Base-by-base conservation (phyloP, 2,113 vertebrate genomes). In the Phrynosoma blainvillii region DNA sequence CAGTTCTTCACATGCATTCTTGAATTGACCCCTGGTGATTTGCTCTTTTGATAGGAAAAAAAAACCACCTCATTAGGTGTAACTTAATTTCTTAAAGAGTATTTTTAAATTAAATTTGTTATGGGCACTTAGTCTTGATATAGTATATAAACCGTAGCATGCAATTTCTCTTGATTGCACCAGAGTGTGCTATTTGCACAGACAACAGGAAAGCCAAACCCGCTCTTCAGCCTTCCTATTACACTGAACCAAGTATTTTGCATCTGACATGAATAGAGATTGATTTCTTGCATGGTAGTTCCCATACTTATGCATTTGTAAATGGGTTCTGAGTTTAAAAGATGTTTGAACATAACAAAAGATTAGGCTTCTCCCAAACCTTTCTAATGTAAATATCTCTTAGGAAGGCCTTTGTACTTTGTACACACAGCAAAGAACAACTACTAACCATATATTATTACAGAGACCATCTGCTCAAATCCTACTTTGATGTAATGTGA, bases 141-240 rank as follows among this genome's bases (percentile, higher is more conserved):
- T 8, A 83, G 16, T 27, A 62, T 11, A 30, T 36, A 32, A 77
- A 66, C 13, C 25, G 36, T 18, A 80, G 21, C 0, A 3, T 93
- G 87, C 42, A 25, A 32, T 93, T 93, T 84, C 85, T 75, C 59
- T 84, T 13, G 73, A 9, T 52, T 92, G 91, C 95, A 83, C 90
- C 88, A 94, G 95, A 93, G 95, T 4, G 94, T 90, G 87, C 91
- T 80, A 81, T 52, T 91, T 90, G 62, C 93, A 68, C 80, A 93
- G 89, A n/a, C 82, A 94, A 85, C 62, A 13, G 81, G 42, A 81
- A 79, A n/a, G 2, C 11, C 79, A 5, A 40, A 3, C 9, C 18
- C 20, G 27, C 3, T 12, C 2, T 21, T 36, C 52, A n/a, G 30
- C 16, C 4, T 13, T 74, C 70, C 32, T 14, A 65, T 82, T 68